Evolutionary conservation across 2,797 vertebrate species (phyloP), one percentile per base, ranked within the genome.

Genomic region (Corythornis leucogaster): DNA sequence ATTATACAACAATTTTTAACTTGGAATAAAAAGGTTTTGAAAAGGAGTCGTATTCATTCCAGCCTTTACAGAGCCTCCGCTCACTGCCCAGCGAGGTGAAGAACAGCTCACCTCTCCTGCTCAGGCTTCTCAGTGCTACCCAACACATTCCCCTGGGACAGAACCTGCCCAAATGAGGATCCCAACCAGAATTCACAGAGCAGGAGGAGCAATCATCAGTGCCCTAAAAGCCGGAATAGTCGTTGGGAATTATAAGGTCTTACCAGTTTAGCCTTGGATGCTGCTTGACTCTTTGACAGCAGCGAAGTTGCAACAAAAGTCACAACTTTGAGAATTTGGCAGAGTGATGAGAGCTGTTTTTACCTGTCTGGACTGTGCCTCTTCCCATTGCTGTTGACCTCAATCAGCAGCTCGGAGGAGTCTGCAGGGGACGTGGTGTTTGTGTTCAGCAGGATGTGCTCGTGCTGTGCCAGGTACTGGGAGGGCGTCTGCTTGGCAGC

Each of bases 401-500:
- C 99, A 91, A 99, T 98, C 90, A 99, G 98, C 66, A 99, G 98
- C 97, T 99, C 99, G 0, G 99, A 98, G 84, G 99, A 99, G 97
- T 99, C 99, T 0, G 98, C 97, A 0, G 99, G 99, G 5, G 99
- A 99, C 0, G 98, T 97, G 70, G 99, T 97, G 46, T 98, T 99
- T 74, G 99, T 99, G 97, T 99, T 99, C 67, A 99, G 98, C 93
- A 99, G 98, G 94, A 99, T 98, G 97, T 99, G 99, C 95, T 99
- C 99, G 1, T 99, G 99, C 95, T 99, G 99, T 25, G 99, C 99
- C 95, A 99, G 97, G 97, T 99, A 99, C 97, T 99, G 99, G 43
- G 99, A 99, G 1, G 99, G 99, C 8, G 99, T 99, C 97, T 99
- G 99, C 97, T 99, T 99, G 97, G 99, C 99, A 15, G 99, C 99